Evolutionary conservation across 2,888 invertebrate species (phyloP).

Genomic region (Melanostoma scalare): DNA sequence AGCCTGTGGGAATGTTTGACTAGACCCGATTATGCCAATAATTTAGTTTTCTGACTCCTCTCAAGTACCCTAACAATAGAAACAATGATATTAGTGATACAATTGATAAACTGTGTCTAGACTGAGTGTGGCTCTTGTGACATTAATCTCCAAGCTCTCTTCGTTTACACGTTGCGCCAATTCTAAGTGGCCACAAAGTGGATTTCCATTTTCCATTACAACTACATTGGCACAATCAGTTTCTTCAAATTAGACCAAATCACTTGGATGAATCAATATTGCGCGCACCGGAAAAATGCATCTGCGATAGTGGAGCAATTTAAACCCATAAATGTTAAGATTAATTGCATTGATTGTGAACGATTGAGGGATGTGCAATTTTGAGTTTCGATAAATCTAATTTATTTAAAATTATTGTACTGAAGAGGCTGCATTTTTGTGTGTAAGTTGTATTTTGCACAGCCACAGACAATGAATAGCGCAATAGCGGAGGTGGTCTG

Average conservation of each 20-base stretch:
- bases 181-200: slow-evolving; percentile 66
- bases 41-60: slow-evolving; percentile 50
- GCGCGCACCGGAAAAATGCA: slow-evolving; percentile 19
- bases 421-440: slow-evolving; percentile 61
- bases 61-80: slow-evolving; percentile 49
- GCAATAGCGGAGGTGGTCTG: slow-evolving; percentile 35
- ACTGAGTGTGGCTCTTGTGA: slow-evolving; percentile 47
- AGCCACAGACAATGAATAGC: background rate
- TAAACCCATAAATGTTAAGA: slow-evolving; percentile 72
- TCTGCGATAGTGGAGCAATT: slow-evolving; percentile 50
- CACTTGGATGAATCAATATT: slow-evolving; percentile 50
- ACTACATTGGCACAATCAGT: slow-evolving; percentile 40
- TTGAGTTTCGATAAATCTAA: slow-evolving; percentile 54
- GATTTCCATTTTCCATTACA: slow-evolving; percentile 65
- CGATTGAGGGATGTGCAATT: slow-evolving; percentile 55
- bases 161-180: slow-evolving; percentile 63
- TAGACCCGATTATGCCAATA: slow-evolving; percentile 57
- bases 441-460: slow-evolving; percentile 24
- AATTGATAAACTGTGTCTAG: slow-evolving; percentile 53
- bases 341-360: slow-evolving; percentile 68
- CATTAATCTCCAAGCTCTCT: slow-evolving; percentile 22
- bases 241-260: slow-evolving; percentile 65
- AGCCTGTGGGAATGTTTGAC: slow-evolving; percentile 62
- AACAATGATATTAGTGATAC: slow-evolving; percentile 56
- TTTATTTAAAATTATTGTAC: slow-evolving; percentile 60